phyloP scores from a whole-genome alignment of 2,888 invertebrate genomes.

The Oscheius onirici region DNA sequence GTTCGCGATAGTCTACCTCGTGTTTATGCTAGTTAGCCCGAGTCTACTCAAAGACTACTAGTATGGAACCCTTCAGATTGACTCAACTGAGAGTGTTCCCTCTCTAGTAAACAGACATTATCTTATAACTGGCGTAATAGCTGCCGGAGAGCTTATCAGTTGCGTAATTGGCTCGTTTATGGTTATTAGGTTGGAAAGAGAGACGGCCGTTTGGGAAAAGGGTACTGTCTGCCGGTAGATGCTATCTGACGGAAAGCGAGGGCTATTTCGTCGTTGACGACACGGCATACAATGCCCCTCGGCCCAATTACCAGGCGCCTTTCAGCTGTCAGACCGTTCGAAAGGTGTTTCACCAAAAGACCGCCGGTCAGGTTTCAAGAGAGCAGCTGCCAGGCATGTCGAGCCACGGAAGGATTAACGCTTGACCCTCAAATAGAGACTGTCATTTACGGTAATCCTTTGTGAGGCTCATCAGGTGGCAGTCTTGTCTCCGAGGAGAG shows the following conservation, averaged over 20 bases:
- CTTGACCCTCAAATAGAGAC: constrained; percentile 11
- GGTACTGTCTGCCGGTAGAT: constrained; percentile 1
- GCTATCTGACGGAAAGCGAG: neutral
- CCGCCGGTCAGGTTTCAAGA: constrained; percentile 7
- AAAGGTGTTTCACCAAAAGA: neutral
- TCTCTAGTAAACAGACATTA: constrained; percentile 6
- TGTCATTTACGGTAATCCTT: constrained; percentile 8
- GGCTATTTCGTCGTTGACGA: constrained; percentile 12
- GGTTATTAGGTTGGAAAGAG: neutral
- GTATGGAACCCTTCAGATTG: neutral
- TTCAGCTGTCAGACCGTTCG: constrained; percentile 15
- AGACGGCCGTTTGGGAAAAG: neutral
- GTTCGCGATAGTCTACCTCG: constrained; percentile 6
- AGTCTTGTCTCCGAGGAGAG: neutral
- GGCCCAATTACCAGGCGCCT: constrained; percentile 26
- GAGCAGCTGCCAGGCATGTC: constrained; percentile 8
- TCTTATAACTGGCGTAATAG: constrained; percentile 14
- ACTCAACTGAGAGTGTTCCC: constrained; percentile 1
- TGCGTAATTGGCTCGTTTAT: neutral
- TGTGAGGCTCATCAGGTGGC: neutral
- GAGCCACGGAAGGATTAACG: constrained; percentile 22
- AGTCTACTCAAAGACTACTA: neutral
- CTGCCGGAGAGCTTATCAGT: constrained; percentile 4
- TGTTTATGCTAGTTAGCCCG: constrained; percentile 17
- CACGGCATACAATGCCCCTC: constrained; percentile 10